Conservation (phyloP, 2,797 vertebrate genomes). For the Labroides dimidiatus region DNA sequence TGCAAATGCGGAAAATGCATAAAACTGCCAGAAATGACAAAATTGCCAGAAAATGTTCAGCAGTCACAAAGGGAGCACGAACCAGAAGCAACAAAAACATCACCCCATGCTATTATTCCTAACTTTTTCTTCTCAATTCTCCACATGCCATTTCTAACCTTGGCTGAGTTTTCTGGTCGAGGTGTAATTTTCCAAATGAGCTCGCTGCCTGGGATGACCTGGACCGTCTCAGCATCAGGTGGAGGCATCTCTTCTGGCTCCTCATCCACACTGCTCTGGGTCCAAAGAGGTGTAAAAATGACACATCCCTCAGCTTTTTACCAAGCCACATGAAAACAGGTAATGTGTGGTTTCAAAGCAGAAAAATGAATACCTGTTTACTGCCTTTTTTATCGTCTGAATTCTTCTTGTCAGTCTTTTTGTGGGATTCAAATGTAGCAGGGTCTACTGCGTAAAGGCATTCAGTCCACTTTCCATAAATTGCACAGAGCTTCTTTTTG, state of each 20-base stretch:
- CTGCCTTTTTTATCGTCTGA: constrained; percentile 92
- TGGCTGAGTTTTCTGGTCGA: constrained; percentile 92
- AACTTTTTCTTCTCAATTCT: not conserved
- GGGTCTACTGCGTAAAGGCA: constrained; percentile 92
- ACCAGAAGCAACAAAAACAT: no score
- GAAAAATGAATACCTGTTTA: constrained; percentile 86
- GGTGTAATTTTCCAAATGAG: constrained; percentile 96
- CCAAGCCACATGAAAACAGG: not conserved
- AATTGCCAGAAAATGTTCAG: not conserved
- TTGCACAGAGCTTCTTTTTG: constrained; percentile 94
- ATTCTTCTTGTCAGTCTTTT: constrained; percentile 92
- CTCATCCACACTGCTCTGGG: constrained; percentile 83
- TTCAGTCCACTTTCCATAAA: constrained; percentile 99
- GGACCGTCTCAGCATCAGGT: constrained; percentile 92
- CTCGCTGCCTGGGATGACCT: constrained; percentile 92
- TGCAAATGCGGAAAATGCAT: constrained; percentile 97
- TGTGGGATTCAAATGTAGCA: constrained; percentile 89
- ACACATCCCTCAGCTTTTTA: not conserved
- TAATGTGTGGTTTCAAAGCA: not conserved
- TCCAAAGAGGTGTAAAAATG: not conserved
- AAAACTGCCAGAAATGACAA: constrained; percentile 86
- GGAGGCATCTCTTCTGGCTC: constrained; percentile 94
- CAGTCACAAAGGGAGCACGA: no score
- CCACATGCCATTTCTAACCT: constrained; percentile 79
- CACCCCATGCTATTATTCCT: no score